Evolutionary conservation across 2,113 vertebrate species (phyloP).

Genomic region (human (Homo sapiens)): GRCh38 chr5:55033501-55034000

Average conservation of each 20-base stretch:
- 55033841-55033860: conserved; percentile 48
- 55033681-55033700: not conserved
- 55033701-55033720: not conserved
- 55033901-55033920: not conserved
- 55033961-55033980: not conserved
- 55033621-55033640: not conserved
- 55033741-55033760: not conserved
- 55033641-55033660: not conserved
- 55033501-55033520: not conserved
- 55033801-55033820: conserved; percentile 7
- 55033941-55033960: not conserved
- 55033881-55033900: conserved; percentile 38
- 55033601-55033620: no score
- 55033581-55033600: not conserved
- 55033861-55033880: conserved; percentile 26
- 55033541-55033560: not conserved
- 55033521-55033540: not conserved
- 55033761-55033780: conserved; percentile 48
- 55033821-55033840: not conserved
- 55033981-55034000: no score
- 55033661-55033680: not conserved
- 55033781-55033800: conserved; percentile 58
- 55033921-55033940: not conserved
- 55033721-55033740: not conserved
- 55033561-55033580: not conserved